Base-by-base conservation (phyloP, 2,113 vertebrate species). In the Upupa epops region DNA sequence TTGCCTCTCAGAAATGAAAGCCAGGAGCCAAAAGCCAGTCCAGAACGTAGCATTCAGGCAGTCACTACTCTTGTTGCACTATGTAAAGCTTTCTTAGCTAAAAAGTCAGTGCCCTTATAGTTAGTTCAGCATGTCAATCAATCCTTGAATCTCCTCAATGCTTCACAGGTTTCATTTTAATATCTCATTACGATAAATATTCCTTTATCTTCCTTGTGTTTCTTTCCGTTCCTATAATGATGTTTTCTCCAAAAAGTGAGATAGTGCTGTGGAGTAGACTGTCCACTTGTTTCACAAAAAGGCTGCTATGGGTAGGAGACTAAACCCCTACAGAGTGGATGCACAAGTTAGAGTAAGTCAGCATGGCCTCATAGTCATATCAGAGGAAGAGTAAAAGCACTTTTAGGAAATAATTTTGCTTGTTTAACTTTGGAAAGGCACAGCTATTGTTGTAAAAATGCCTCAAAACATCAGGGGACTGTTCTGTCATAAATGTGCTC, bases 1-100 rank as follows among this genome's bases (percentile, higher is more conserved):
- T 93, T 94, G 66, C 63, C 37, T 63, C 61, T 80, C 59, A 85
- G 71, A 74, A 92, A 89, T 56, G 8, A 86, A 89, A 86, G 17
- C 28, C 65, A 91, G 19, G 29, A 89, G 21, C 14, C 46, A 77
- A 82, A 83, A 66, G 46, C 71, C 71, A 73, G 19, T 36, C 68
- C 55, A 64, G 51, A 75, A 72, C 46, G 22, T 32, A 77, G 5
- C 8, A 60, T n/a, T 74, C 37, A 8, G 37, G 60, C 37, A 86
- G 34, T 49, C 13, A 20, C 4, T 37, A 13, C 26, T 32, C 22
- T 69, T 76, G 16, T 34, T 54, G n/a, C 60, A 29, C 19, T 63
- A 19, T 40, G 49, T 46, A 91, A 58, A 87, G 31, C 5, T 71
- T 90, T 80, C 52, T 45, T 49, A 40, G 37, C 17, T 32, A 48